phyloP scores from a whole-genome alignment of 2,888 invertebrate genomes.

The Brachyptera putata region DNA sequence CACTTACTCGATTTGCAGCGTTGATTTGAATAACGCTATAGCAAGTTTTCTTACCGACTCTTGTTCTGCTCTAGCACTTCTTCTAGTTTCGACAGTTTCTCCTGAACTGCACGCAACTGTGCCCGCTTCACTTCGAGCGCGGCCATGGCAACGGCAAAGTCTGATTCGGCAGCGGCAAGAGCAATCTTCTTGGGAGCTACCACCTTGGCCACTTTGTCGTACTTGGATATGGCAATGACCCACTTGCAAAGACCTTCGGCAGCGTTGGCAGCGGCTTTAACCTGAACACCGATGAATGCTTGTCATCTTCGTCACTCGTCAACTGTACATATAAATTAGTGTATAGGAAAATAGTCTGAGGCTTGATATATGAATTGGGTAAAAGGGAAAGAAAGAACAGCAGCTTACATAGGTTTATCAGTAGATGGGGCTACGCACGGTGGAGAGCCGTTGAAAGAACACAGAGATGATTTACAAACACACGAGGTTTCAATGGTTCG shows the following conservation, averaged over 20 bases:
- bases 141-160: constrained; percentile 69
- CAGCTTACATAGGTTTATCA: no score
- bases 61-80: constrained; percentile 59
- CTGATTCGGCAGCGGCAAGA: constrained; percentile 79
- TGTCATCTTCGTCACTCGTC: no score
- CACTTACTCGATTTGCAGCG: no score
- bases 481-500: no score
- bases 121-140: constrained; percentile 74
- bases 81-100: constrained; percentile 57
- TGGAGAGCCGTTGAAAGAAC: no score
- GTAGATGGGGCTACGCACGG: no score
- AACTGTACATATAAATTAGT: no score
- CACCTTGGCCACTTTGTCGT: constrained; percentile 87
- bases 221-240: constrained; percentile 93
- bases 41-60: constrained; percentile 56
- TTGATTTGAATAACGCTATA: no score
- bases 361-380: no score
- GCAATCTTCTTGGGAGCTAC: constrained; percentile 91
- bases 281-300: constrained; percentile 40
- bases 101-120: constrained; percentile 57
- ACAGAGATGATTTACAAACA: no score
- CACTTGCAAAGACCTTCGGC: constrained; percentile 90
- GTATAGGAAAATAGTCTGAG: no score
- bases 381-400: no score
- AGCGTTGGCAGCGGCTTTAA: constrained; percentile 80